Conservation (phyloP, 1,140 invertebrate genomes). For the Philopotamus ludificatus region DNA sequence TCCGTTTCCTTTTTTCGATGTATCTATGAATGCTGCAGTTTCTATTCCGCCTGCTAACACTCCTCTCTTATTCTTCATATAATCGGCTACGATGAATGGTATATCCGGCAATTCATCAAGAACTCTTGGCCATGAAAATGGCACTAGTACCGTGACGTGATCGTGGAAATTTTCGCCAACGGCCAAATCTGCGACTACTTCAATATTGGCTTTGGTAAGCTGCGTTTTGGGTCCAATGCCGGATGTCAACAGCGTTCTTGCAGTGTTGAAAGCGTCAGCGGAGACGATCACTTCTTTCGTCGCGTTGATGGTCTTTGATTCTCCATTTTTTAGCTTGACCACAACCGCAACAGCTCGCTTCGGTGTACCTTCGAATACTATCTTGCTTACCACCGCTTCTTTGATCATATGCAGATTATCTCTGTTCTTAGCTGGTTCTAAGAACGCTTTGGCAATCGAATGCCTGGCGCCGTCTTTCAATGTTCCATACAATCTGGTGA, state of each 20-base stretch:
- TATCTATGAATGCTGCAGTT: slow-evolving; percentile 41
- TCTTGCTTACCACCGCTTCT: slow-evolving; percentile 73
- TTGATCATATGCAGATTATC: slow-evolving; percentile 73
- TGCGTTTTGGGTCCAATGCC: slow-evolving; percentile 76
- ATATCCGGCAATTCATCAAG: not conserved
- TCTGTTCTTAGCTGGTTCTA: slow-evolving; percentile 71
- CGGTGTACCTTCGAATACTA: slow-evolving; percentile 69
- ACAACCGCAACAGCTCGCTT: slow-evolving; percentile 76
- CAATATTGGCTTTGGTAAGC: slow-evolving; percentile 65
- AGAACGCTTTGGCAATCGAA: slow-evolving; percentile 77
- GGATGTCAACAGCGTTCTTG: slow-evolving; percentile 82
- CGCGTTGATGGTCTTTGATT: slow-evolving; percentile 65
- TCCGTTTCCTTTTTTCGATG: slow-evolving; percentile 29
- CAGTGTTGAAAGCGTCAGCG: slow-evolving; percentile 74
- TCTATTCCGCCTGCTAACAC: slow-evolving; percentile 14
- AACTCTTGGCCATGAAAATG: slow-evolving; percentile 1
- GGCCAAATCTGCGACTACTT: slow-evolving; percentile 68
- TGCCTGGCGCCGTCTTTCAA: slow-evolving; percentile 76
- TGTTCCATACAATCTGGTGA: slow-evolving; percentile 77
- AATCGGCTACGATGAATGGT: not conserved
- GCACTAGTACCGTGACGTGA: slow-evolving; percentile 66
- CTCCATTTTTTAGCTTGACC: slow-evolving; percentile 66
- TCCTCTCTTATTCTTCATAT: not conserved
- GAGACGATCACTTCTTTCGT: slow-evolving; percentile 77
- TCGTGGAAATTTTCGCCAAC: slow-evolving; percentile 80